These are phyloP conservation scores for Olivierus martensii DNA, from an alignment of 1,140 invertebrate genomes.

Conservation along the genomic window DNA sequence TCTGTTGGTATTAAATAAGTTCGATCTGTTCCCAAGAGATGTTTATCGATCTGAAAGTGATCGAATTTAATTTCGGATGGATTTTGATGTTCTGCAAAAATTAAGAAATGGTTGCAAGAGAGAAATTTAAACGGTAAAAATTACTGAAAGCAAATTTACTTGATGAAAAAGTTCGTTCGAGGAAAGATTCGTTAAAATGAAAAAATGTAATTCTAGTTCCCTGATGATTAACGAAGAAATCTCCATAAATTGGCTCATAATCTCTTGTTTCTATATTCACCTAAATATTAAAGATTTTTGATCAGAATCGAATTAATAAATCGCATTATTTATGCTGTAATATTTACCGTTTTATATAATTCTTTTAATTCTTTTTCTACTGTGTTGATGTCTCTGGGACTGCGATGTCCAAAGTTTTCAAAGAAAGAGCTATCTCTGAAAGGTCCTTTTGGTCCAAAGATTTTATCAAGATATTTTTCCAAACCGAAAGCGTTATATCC, in stretches of 20 bases:
- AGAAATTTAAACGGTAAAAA: neutral
- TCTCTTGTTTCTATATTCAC: slow-evolving; percentile 4
- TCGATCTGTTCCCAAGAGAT: slow-evolving; percentile 5
- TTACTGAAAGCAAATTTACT: neutral
- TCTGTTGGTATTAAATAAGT: slow-evolving; percentile 14
- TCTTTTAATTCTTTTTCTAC: slow-evolving; percentile 15
- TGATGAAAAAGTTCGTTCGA: slow-evolving; percentile 8
- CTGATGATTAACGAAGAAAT: slow-evolving; percentile 7
- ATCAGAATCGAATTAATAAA: too few relatives aligned
- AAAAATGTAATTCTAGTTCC: slow-evolving; percentile 4
- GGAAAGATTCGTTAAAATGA: slow-evolving; percentile 9
- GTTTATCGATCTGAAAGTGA: neutral
- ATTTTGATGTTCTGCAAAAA: neutral
- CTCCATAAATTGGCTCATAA: slow-evolving; percentile 4
- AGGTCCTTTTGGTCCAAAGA: slow-evolving; percentile 13
- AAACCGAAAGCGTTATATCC: slow-evolving; percentile 7
- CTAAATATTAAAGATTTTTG: neutral
- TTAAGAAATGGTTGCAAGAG: neutral
- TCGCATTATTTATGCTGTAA: neutral
- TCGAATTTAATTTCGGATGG: neutral
- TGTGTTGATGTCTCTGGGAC: slow-evolving; percentile 3
- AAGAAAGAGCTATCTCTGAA: slow-evolving; percentile 11
- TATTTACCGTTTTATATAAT: slow-evolving; percentile 12
- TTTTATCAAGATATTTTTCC: slow-evolving; percentile 13
- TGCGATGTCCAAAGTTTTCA: slow-evolving; percentile 11